Base-by-base conservation (phyloP, 2,797 vertebrate genomes). In the Aotus griseimembra region DNA sequence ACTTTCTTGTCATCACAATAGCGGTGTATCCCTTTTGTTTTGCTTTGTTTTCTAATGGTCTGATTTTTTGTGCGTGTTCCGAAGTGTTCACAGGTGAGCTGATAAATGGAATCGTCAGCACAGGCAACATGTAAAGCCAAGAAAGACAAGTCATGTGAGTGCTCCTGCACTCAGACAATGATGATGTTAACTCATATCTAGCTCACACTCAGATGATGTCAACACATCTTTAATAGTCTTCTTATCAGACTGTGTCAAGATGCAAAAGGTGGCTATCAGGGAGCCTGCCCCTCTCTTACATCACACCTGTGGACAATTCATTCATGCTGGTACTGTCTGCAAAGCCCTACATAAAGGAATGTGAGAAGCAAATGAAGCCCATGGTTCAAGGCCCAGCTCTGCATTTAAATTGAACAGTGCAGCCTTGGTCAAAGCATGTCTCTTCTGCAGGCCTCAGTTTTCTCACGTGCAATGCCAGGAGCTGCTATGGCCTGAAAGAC, bases 81-180 rank as follows among this genome's bases (percentile, higher is more conserved):
- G 14, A 76, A 33, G 46, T 2, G 5, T 11, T 64, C 12, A 26
- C 11, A 15, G 14, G 50, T 13, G 26, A 80, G 26, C 2, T n/a
- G 19, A 76, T 2, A 17, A 52, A 22, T 2, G 20, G 39, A 44
- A 26, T 19, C 17, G 0, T 13, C 14, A 2, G 26, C 44, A 11
- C 28, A 24, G 77, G 28, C 4, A 14, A n/a, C 22, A 10, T 1
- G 28, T 4, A 44, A 57, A 50, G 30, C 13, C 5, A 4, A 50
- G 9, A 2, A 46, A 0, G 5, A 1, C 7, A 57, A 46, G 44
- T 1, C 5, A 0, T 0, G 33, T 11, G 19, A n/a, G 28, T 0
- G 0, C 2, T 22, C 13, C 41, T 50, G 52, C 20, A 67, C 64
- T 67, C 64, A 19, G 3, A 67, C 9, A 67, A 67, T n/a, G 64